These are phyloP conservation scores for Protodeltote pygarga DNA, from an alignment of 2,888 invertebrate genomes.

Conservation along the genomic window DNA sequence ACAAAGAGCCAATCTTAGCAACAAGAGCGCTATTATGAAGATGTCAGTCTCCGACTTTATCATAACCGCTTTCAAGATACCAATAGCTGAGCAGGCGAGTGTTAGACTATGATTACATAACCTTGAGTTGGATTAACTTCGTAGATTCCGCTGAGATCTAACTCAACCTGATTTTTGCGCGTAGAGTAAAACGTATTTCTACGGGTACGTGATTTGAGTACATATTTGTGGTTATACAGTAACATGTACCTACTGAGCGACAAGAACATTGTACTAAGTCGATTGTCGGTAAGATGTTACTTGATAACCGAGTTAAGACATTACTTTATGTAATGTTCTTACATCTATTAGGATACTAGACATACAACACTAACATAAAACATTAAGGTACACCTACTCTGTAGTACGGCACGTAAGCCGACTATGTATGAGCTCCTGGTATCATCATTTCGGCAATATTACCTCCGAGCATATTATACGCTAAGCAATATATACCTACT, in stretches of 20 bases:
- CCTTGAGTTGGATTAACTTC: conserved; percentile 23
- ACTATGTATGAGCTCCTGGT: background rate
- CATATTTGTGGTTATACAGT: conserved; percentile 48
- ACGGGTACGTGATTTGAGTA: conserved; percentile 62
- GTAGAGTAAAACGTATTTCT: conserved; percentile 59
- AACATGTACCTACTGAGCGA: conserved; percentile 11
- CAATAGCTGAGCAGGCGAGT: conserved; percentile 24
- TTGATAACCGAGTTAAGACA: conserved; percentile 3
- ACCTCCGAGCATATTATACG: background rate
- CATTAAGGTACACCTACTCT: background rate
- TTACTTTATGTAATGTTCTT: conserved; percentile 14
- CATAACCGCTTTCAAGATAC: conserved; percentile 42
- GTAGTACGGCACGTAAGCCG: background rate
- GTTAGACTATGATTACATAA: conserved; percentile 39
- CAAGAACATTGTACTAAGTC: conserved; percentile 24
- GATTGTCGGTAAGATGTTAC: conserved; percentile 29
- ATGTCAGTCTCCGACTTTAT: conserved; percentile 40
- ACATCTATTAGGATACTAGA: conserved; percentile 5
- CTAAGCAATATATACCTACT: background rate
- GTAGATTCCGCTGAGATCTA: conserved; percentile 21
- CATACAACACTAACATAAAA: too few relatives aligned
- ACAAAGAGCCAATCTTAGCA: conserved; percentile 39
- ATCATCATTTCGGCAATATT: conserved; percentile 1
- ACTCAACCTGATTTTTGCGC: conserved; percentile 31
- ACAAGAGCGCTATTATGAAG: conserved; percentile 30